Evolutionary conservation across 53 echinoderm and acorn worm genomes (phyloP).

Genomic region (Paracentrotus lividus): DNA sequence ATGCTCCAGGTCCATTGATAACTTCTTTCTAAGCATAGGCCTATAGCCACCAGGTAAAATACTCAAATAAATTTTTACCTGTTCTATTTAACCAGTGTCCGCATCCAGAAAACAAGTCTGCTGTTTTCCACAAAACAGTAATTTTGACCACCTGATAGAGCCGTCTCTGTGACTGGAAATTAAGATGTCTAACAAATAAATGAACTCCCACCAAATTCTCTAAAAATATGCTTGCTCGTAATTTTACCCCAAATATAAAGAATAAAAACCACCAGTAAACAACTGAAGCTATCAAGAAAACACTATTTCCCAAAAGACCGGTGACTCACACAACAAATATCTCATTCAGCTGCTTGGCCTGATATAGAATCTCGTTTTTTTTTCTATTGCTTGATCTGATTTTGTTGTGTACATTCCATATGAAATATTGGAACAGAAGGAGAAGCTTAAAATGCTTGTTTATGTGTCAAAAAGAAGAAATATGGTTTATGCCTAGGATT

Average conservation of each 20-base stretch:
- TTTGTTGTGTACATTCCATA: background rate
- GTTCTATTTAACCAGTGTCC: background rate
- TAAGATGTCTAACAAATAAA: background rate
- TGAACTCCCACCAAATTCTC: background rate
- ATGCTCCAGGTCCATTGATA: too few species aligned
- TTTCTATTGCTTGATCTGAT: background rate
- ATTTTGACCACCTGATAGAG: background rate
- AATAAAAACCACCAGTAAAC: constrained; percentile 24
- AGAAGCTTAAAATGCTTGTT: background rate
- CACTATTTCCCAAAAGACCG: constrained; percentile 5
- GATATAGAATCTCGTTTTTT: constrained; percentile 11
- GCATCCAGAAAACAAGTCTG: background rate
- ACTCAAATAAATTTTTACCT: background rate
- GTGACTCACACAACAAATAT: background rate
- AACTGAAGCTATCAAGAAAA: constrained; percentile 19
- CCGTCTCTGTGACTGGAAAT: background rate
- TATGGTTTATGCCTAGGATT: constrained; percentile 8
- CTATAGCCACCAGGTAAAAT: too few species aligned
- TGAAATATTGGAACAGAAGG: constrained; percentile 17
- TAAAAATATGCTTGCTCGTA: background rate
- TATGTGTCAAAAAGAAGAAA: background rate
- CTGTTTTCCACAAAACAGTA: background rate
- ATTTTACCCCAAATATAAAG: background rate
- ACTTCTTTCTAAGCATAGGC: too few species aligned
- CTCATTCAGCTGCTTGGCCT: background rate